phyloP scores from a whole-genome alignment of 2,888 invertebrate species.

The Melanchra persicariae region DNA sequence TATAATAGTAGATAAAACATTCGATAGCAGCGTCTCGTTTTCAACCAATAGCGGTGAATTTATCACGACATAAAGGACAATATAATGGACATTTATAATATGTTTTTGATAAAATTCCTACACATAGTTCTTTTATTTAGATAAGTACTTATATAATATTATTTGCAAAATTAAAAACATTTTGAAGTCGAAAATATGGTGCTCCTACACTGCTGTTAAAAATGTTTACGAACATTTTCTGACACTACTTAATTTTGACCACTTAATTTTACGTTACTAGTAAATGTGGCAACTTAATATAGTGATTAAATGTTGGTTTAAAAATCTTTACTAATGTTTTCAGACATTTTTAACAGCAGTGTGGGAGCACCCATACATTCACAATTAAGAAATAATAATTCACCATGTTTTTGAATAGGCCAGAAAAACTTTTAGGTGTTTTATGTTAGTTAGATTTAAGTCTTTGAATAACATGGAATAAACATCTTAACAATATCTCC shows the following conservation, averaged over 20 bases:
- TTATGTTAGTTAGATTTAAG: not conserved
- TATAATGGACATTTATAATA: not conserved
- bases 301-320: too few relatives aligned
- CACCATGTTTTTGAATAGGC: not conserved
- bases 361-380: too few relatives aligned
- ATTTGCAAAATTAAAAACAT: not conserved
- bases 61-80: conserved; percentile 25
- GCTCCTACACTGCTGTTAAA: too few relatives aligned
- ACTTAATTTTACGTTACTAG: too few relatives aligned
- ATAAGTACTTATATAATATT: not conserved
- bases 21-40: conserved; percentile 29
- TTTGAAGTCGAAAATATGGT: not conserved
- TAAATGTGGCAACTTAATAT: too few relatives aligned
- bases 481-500: not conserved
- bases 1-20: conserved; percentile 9
- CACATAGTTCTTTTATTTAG: not conserved
- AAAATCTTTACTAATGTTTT: too few relatives aligned
- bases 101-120: not conserved
- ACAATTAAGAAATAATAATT: not conserved
- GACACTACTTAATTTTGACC: too few relatives aligned
- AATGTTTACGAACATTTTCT: too few relatives aligned
- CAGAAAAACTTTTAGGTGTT: not conserved
- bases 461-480: not conserved
- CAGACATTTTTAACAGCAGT: too few relatives aligned
- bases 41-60: conserved; percentile 13